Percentiles rank a stretch among this genome's conserved stretches.
phyloP scores from a whole-genome alignment of 2,888 invertebrate genomes.

The Trachelus stipa region DNA sequence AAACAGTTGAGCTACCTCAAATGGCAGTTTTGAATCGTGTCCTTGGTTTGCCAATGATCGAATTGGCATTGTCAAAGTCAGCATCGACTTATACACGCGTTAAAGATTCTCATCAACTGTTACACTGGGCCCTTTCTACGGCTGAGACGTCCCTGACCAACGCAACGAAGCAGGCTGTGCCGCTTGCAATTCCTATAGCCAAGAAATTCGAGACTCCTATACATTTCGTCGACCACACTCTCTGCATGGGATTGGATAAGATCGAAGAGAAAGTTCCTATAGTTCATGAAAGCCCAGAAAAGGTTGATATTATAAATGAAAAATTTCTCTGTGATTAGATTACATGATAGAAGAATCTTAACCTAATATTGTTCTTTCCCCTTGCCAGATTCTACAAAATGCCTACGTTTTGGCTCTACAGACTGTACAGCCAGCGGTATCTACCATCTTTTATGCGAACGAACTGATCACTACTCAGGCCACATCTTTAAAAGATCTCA shows the following conservation, averaged over 20 bases:
- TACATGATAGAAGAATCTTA: too few relatives aligned
- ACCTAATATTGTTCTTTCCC: not conserved
- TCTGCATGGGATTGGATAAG: slow-evolving; percentile 76
- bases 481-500: slow-evolving; percentile 74
- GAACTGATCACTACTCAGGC: slow-evolving; percentile 72
- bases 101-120: slow-evolving; percentile 57
- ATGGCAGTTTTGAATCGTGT: slow-evolving; percentile 56
- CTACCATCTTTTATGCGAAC: slow-evolving; percentile 68
- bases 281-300: slow-evolving; percentile 73
- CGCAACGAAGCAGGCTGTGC: slow-evolving; percentile 68
- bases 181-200: slow-evolving; percentile 72
- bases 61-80: slow-evolving; percentile 53
- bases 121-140: slow-evolving; percentile 74
- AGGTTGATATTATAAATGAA: slow-evolving; percentile 38
- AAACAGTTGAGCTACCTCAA: slow-evolving; percentile 46
- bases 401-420: slow-evolving; percentile 50
- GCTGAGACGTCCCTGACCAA: slow-evolving; percentile 70
- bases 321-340: too few relatives aligned
- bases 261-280: slow-evolving; percentile 76
- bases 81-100: slow-evolving; percentile 53
- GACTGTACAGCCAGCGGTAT: slow-evolving; percentile 50
- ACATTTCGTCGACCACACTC: slow-evolving; percentile 73
- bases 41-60: slow-evolving; percentile 54
- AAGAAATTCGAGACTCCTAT: slow-evolving; percentile 70
- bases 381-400: slow-evolving; percentile 53